Conservation (phyloP, 2,113 vertebrate species). For the Sander vitreus region DNA sequence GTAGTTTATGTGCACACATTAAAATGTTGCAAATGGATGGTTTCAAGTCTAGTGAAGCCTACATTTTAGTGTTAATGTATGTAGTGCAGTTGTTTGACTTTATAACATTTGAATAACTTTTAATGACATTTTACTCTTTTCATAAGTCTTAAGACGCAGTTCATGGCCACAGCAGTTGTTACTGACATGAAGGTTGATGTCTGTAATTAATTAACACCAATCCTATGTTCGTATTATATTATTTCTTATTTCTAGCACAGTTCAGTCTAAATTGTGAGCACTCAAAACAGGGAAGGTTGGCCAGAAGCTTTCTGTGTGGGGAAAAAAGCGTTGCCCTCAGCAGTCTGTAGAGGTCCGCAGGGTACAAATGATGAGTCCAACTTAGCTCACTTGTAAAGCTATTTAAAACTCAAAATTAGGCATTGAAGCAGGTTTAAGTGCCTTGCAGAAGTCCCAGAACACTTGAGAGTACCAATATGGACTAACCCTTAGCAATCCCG, state of each 20-base stretch:
- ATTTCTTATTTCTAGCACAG: constrained; percentile 13
- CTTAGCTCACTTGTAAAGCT: background rate
- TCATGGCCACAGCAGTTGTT: background rate
- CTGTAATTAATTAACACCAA: background rate
- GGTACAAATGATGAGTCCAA: background rate
- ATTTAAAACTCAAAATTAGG: constrained; percentile 9
- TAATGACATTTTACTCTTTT: background rate
- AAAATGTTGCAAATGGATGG: background rate
- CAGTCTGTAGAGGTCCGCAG: background rate
- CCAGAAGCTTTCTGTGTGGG: background rate
- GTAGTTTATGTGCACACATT: background rate
- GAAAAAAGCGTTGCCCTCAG: background rate
- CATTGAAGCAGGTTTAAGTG: background rate
- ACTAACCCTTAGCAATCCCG: constrained; percentile 50
- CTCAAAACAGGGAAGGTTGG: background rate
- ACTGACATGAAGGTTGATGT: background rate
- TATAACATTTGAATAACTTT: background rate
- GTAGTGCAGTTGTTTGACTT: background rate
- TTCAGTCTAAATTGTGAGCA: constrained; percentile 40
- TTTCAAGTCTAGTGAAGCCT: background rate
- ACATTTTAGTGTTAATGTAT: background rate
- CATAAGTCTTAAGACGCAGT: background rate
- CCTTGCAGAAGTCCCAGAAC: constrained; percentile 20
- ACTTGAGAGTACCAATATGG: constrained; percentile 19
- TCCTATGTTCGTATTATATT: background rate